Percentiles rank a stretch among this genome's conserved stretches.
Conservation (phyloP, 2,113 vertebrate genomes). For the Gymnogyps californianus region DNA sequence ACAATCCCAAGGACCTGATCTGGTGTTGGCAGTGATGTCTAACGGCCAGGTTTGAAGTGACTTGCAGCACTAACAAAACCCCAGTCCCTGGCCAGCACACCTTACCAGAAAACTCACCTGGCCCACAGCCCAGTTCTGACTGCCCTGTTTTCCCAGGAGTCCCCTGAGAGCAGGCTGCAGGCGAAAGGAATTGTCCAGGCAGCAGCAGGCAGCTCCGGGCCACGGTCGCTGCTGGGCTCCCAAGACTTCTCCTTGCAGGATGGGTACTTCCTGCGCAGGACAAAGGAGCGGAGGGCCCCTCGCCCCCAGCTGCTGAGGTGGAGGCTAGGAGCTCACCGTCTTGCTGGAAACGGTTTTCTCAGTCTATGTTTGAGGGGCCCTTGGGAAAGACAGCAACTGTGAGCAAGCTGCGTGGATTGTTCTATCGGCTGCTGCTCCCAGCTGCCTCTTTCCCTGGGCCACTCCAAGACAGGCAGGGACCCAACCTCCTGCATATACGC, state of each 20-base stretch:
- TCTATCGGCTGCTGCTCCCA: neutral
- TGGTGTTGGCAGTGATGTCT: neutral
- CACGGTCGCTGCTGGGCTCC: accelerated
- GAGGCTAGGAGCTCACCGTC: neutral
- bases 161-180: neutral
- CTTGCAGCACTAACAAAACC: neutral
- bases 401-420: accelerated
- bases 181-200: neutral
- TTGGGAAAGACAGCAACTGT: neutral
- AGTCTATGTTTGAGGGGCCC: neutral
- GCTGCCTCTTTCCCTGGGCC: neutral
- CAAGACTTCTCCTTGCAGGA: neutral
- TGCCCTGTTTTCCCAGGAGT: neutral
- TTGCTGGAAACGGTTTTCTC: neutral
- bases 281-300: neutral
- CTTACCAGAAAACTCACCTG: neutral
- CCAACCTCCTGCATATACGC: accelerated
- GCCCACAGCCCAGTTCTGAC: neutral
- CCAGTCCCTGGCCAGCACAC: neutral
- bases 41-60: neutral
- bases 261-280: neutral
- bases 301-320: neutral
- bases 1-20: neutral
- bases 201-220: accelerated
- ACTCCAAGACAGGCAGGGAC: neutral